phyloP scores from a whole-genome alignment of 1,140 invertebrate genomes.

The Bilobella aurantiaca region DNA sequence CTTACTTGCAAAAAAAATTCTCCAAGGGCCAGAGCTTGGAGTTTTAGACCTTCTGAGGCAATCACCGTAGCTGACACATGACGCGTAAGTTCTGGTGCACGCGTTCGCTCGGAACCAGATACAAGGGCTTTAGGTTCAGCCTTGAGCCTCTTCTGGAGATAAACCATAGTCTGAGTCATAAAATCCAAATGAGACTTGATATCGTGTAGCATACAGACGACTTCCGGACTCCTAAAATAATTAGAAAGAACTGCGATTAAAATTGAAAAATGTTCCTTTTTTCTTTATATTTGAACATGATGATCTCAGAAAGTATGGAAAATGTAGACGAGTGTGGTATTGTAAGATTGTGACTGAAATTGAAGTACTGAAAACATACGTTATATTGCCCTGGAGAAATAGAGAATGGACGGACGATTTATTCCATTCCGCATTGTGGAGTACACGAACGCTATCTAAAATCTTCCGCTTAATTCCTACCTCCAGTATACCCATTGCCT shows the following conservation, averaged over 20 bases:
- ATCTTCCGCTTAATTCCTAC: not conserved
- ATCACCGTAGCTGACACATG: too few relatives aligned
- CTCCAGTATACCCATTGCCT: not conserved
- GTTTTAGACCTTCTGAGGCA: too few relatives aligned
- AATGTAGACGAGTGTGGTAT: not conserved
- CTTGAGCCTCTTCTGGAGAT: not conserved
- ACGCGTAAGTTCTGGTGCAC: not conserved
- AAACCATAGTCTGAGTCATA: not conserved
- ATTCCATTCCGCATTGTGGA: not conserved
- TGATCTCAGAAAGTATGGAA: not conserved
- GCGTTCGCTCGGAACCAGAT: not conserved
- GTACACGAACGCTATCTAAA: not conserved
- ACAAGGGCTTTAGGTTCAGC: not conserved
- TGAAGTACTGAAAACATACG: not conserved
- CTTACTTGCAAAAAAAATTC: too few relatives aligned
- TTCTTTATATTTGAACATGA: too few relatives aligned
- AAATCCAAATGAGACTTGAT: not conserved
- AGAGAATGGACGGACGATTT: not conserved
- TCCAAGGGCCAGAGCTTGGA: too few relatives aligned
- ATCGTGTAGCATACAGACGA: slow-evolving; percentile 2
- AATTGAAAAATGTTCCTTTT: not conserved
- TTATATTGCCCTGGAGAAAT: not conserved
- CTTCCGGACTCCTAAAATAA: not conserved
- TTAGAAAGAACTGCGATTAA: not conserved
- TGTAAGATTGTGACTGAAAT: too few relatives aligned